A percentile compares a stretch with the other conserved stretches of the same genome.
Conservation (phyloP, 2,797 vertebrate species). For the Amblyopsis hoosieri region DNA sequence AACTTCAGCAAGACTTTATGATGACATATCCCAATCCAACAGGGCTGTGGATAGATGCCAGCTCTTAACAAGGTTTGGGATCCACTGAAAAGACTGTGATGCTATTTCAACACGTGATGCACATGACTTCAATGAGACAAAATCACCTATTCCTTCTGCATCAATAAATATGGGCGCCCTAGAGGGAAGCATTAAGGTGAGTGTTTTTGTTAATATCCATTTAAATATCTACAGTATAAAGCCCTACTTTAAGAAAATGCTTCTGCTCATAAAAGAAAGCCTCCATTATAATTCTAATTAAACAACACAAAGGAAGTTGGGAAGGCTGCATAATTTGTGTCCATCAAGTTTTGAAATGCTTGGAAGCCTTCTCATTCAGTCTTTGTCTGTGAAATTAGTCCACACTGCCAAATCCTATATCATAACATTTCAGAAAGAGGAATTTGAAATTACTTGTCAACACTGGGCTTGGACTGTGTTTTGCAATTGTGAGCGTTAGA, state of each 20-base stretch:
- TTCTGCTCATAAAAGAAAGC: conserved; percentile 61
- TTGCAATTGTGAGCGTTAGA: conserved; percentile 18
- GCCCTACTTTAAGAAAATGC: conserved; percentile 72
- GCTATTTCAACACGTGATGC: conserved; percentile 19
- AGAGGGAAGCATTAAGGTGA: conserved; percentile 70
- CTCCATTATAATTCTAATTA: conserved; percentile 79
- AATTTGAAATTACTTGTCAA: conserved; percentile 70
- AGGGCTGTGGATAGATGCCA: conserved; percentile 10
- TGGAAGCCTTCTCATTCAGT: conserved; percentile 72
- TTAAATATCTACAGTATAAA: conserved; percentile 64
- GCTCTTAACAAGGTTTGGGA: conserved; percentile 17
- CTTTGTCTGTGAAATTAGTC: conserved; percentile 72
- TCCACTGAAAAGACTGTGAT: conserved; percentile 26
- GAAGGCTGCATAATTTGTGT: conserved; percentile 75
- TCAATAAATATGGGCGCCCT: conserved; percentile 64
- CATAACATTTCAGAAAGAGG: conserved; percentile 62
- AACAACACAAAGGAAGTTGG: conserved; percentile 73
- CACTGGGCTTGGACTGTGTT: conserved; percentile 39
- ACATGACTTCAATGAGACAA: neutral
- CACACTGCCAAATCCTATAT: conserved; percentile 63
- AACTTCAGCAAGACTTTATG: neutral
- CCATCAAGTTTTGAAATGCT: conserved; percentile 77
- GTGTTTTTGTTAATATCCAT: conserved; percentile 72
- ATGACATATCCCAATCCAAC: conserved; percentile 26
- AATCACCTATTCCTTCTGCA: conserved; percentile 53